Conservation (phyloP, 2,797 vertebrate species). For the Bufotes viridis region DNA sequence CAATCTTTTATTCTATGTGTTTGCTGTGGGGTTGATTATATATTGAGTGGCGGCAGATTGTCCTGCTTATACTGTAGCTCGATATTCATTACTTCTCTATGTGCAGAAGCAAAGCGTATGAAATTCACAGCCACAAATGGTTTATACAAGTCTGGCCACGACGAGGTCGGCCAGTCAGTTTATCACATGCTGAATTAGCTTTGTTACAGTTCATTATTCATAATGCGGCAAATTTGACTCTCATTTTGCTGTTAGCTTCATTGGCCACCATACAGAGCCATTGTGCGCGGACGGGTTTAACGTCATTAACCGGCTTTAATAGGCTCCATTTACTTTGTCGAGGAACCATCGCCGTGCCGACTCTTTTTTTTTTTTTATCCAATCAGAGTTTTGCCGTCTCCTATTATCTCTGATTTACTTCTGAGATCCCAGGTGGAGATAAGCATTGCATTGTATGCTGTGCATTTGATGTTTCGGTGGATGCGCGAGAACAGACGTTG, state of each 20-base stretch:
- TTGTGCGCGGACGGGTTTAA: conserved; percentile 27
- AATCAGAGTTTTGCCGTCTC: not conserved
- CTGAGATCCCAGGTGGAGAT: conserved; percentile 15
- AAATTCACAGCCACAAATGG: conserved; percentile 6
- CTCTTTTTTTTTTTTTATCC: not conserved
- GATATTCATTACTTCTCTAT: not conserved
- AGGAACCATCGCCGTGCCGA: not conserved
- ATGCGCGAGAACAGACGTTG: not conserved
- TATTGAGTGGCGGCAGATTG: not conserved
- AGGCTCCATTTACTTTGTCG: conserved; percentile 14
- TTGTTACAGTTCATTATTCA: conserved; percentile 44
- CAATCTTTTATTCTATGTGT: not conserved
- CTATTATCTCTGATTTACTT: conserved; percentile 30
- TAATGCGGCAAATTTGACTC: conserved; percentile 40
- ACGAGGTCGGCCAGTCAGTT: not conserved
- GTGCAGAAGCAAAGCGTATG: not conserved
- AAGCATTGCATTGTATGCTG: not conserved
- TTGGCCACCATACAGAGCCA: conserved; percentile 12
- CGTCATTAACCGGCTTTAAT: conserved; percentile 50
- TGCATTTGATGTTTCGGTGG: conserved; percentile 15
- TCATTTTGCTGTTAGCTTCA: conserved; percentile 47
- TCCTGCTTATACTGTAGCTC: not conserved
- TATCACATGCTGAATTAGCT: conserved; percentile 21
- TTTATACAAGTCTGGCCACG: not conserved
- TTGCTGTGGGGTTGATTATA: not conserved